Percentiles rank a stretch among this genome's conserved stretches.
These are phyloP conservation scores for Drosophila tsacasi DNA, from an alignment of 1,140 invertebrate species.

Conservation along the genomic window DNA sequence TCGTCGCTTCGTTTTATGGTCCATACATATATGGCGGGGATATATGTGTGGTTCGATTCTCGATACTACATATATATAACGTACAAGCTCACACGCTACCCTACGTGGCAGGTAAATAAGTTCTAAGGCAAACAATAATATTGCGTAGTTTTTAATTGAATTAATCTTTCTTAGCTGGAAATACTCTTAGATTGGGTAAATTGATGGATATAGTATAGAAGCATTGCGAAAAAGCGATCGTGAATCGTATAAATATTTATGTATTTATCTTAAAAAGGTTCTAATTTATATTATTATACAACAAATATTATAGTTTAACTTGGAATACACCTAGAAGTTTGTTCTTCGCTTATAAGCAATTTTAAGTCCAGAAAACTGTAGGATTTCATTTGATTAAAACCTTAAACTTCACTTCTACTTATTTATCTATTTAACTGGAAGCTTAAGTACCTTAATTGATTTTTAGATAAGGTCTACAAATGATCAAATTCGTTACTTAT, in stretches of 20 bases:
- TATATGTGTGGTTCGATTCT: constrained; percentile 34
- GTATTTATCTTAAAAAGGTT: not conserved
- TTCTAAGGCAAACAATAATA: constrained; percentile 43
- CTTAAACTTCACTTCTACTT: not conserved
- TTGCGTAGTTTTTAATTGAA: constrained; percentile 55
- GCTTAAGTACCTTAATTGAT: not conserved
- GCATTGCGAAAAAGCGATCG: not conserved
- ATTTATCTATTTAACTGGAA: not conserved
- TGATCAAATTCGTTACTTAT: not conserved
- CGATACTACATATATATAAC: constrained; percentile 17
- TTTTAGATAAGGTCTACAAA: not conserved
- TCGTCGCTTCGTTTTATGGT: constrained; percentile 58
- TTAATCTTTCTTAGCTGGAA: constrained; percentile 41
- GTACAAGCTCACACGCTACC: constrained; percentile 6
- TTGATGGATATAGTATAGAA: not conserved
- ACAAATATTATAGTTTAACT: not conserved
- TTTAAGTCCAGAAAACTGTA: fast-evolving
- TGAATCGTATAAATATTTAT: not conserved
- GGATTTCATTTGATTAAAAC: not conserved
- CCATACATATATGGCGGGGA: constrained; percentile 36
- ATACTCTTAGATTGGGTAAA: not conserved
- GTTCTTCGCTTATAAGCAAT: not conserved
- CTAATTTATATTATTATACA: not conserved
- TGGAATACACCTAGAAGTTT: fast-evolving
- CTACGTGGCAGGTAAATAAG: constrained; percentile 43